Base-by-base conservation (phyloP, 2,888 invertebrate species). In the Therioaphis trifolii region DNA sequence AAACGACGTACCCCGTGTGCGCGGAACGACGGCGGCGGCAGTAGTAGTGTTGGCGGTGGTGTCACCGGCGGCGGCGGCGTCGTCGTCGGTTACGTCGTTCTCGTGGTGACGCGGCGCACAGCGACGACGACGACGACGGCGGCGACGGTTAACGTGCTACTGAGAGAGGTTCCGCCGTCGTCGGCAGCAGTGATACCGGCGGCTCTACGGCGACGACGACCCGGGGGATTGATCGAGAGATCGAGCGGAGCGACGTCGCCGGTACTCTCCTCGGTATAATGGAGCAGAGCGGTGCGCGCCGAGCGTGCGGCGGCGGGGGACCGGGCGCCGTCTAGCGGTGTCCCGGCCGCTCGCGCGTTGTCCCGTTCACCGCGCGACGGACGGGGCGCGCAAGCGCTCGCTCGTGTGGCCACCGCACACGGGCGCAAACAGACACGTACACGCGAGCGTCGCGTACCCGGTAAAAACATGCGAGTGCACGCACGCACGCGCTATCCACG, bases 201-300 rank as follows among this genome's bases (percentile, higher is more conserved):
- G 21, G 68, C 40, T 55, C n/a, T 27, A 49, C 52, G 29, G n/a
- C 74, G 75, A 43, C 84, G 52, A 43, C 61, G 78, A 35, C 66
- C 63, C 78, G 69, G 84, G 46, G 84, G 85, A 80, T 82, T 85
- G 82, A 82, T 82, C 82, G 84, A 61, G 76, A 85, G 69, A 66
- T 72, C 63, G 80, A 74, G 61, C 72, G 79, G 68, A 69, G 68
- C 69, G 43, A 61, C 78, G 79, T 74, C 84, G 72, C 74, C 71
- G 68, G 78, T 68, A 69, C 66, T 35, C 72, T 40, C 74, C 74
- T 52, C 61, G 84, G 69, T 4, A 52, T 18, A 15, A 35, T 11
- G 82, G 4, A 27, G 46, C 46, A 21, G 58, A 61, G 21, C 29
- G 35, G 21, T 29, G 75, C 77, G 58, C 71, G 63, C 40, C 40